Conservation (phyloP, 2,888 invertebrate species). For the Bellardia pandia region DNA sequence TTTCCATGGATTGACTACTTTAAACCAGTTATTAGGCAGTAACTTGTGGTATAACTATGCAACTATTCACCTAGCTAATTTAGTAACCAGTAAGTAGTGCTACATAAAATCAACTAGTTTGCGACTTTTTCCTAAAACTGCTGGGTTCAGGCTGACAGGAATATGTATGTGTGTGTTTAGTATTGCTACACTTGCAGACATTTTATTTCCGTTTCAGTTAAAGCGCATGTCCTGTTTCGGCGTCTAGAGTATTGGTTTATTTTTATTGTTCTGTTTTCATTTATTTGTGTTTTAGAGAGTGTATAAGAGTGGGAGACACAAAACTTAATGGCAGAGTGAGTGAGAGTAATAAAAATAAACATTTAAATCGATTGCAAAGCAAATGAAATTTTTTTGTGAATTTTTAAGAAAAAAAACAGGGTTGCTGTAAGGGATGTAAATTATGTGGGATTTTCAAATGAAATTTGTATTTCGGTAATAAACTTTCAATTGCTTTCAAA, state of each 20-base stretch:
- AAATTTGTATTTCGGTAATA: no score
- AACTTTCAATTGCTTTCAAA: no score
- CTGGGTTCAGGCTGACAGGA: not conserved
- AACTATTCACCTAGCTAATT: no score
- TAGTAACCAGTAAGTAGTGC: no score
- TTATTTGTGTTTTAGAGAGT: not conserved
- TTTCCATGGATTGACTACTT: no score
- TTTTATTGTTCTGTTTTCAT: not conserved
- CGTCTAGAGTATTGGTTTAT: conserved; percentile 23
- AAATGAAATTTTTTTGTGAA: not conserved
- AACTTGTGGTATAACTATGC: no score
- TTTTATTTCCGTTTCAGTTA: conserved; percentile 54
- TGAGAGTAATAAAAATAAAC: conserved; percentile 36
- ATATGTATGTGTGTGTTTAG: not conserved
- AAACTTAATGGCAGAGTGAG: not conserved
- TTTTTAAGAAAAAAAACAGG: not conserved
- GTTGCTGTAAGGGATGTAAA: no score
- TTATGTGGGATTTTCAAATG: no score
- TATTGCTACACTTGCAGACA: conserved; percentile 57
- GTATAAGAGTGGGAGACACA: not conserved
- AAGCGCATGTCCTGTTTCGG: conserved; percentile 68
- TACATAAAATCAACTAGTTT: no score
- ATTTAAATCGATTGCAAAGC: conserved; percentile 32
- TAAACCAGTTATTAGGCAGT: no score
- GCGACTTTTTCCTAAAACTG: no score